phyloP scores from a whole-genome alignment of 2,888 invertebrate genomes.

The Drosophila nigricruria region DNA sequence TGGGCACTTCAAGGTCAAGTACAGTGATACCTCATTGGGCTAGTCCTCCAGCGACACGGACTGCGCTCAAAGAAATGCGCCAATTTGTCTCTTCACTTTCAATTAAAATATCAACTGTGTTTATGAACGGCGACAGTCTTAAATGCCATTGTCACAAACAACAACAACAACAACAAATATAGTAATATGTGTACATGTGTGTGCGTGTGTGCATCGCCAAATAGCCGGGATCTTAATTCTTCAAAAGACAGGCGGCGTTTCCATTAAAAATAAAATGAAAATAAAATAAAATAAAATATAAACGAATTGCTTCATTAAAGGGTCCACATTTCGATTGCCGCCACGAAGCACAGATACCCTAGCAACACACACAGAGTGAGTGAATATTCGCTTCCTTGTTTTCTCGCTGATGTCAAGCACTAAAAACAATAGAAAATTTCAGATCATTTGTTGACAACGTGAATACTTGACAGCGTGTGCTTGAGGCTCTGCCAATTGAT shows the following conservation, averaged over 20 bases:
- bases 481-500: slow-evolving; percentile 34
- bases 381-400: background rate
- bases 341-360: slow-evolving; percentile 42
- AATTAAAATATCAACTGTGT: slow-evolving; percentile 48
- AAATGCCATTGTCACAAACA: slow-evolving; percentile 32
- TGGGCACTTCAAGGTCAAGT: slow-evolving; percentile 26
- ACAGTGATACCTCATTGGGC: background rate
- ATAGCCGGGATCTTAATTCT: slow-evolving; percentile 42
- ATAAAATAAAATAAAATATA: slow-evolving; percentile 17
- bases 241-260: slow-evolving; percentile 36
- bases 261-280: slow-evolving; percentile 45
- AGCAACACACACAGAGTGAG: background rate
- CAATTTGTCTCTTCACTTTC: slow-evolving; percentile 52
- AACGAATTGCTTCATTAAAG: slow-evolving; percentile 49
- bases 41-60: slow-evolving; percentile 15
- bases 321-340: slow-evolving; percentile 16
- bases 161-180: slow-evolving; percentile 14
- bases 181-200: too few relatives aligned
- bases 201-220: slow-evolving; percentile 19
- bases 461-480: slow-evolving; percentile 25
- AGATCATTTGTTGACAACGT: slow-evolving; percentile 26
- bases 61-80: slow-evolving; percentile 9
- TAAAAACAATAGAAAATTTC: background rate
- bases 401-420: background rate
- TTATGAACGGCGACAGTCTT: slow-evolving; percentile 23